Evolutionary conservation across 1,140 invertebrate species (phyloP), one percentile per base, ranked within the genome.

Genomic region (Caenorhabditis brenneri): DNA sequence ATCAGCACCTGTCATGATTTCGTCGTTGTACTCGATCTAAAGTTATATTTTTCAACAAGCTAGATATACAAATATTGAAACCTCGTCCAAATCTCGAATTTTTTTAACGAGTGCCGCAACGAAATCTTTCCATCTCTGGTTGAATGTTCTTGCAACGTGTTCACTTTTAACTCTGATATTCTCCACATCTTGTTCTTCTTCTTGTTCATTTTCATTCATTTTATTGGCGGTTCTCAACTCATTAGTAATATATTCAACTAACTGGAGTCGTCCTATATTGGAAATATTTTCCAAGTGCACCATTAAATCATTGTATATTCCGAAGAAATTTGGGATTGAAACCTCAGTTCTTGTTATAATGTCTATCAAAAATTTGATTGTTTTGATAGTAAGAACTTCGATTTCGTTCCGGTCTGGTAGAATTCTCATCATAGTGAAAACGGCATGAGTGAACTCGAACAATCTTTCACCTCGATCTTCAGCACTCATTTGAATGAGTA

Each of bases 91-190:
- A n/a, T 42, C 36, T n/a, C 36, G 33, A 24, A 74, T 31, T 74
- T 74, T 74, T 10, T 42, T 74, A 4, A 74, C 33, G 6, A 74
- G 42, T 16, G n/a, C 65, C 3, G 65, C 33, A 12, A 74, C 65
- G 24, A 74, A 74, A 74, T 74, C 65, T 19, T 74, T 74, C 65
- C 65, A 74, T 46, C 65, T 31, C 19, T 74, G 65, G 42, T 74
- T 74, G 36, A 74, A 74, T 46, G 2, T 27, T 24, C 6, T 74
- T 16, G 27, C 0, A 7, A 12, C 16, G 19, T 74, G 2, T 0
- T 74, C 22, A 42, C 10, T 46, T 27, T 42, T 74, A 0, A 15
- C 36, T 27, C 36, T 42, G 24, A 42, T n/a, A 74, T 74, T 74
- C 15, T 74, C 65, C 1, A n/a, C 15, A 15, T 74, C 27, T 9